Base-by-base conservation (phyloP, 1,140 invertebrate genomes). In the Dryas iulia region DNA sequence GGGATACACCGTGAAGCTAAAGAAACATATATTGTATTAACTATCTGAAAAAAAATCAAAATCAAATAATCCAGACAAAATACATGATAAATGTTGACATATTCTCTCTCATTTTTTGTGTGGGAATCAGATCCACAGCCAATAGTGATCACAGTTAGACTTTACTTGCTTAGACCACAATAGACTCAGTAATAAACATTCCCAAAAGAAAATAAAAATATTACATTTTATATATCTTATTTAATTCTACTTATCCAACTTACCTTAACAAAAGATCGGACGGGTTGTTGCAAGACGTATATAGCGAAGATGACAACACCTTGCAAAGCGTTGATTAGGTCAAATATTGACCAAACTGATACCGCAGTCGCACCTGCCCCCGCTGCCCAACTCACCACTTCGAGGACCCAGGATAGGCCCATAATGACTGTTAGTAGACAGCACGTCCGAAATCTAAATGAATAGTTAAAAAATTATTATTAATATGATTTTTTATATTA, bases 301-400 rank as follows among this genome's bases (percentile, higher is more conserved):
- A 94, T 93, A 39, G 90, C 79, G 79, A 94, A 94, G 54, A 94
- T 94, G 24, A 94, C 85, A 12, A 93, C 82, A 10, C 93, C 90
- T 30, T 92, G 90, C 24, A 93, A 73, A 0, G 89, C 88, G 74
- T 93, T 94, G 73, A 94, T 81, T 25, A 93, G 84, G 77, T 93
- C 93, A 39, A 92, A 92, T 23, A 93, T 68, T 0, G 91, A 90
- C 92, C 93, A 94, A 23, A 93, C 83, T 35, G 87, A 94, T 3
- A 93, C 79, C 1, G 82, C 82, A 0, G 78, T 68, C 2, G 88
- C 76, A 6, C 88, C 91, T 0, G 89, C 86, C 2, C 91, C 91
- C 0, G 84, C 87, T 0, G 83, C 86, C 92, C 92, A 93, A 0
- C 93, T 93, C 0, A 94, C 81, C 58, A 93, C 90, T 70, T 94